Conservation (phyloP, 2,888 invertebrate species). For the Idaea dimidiata region DNA sequence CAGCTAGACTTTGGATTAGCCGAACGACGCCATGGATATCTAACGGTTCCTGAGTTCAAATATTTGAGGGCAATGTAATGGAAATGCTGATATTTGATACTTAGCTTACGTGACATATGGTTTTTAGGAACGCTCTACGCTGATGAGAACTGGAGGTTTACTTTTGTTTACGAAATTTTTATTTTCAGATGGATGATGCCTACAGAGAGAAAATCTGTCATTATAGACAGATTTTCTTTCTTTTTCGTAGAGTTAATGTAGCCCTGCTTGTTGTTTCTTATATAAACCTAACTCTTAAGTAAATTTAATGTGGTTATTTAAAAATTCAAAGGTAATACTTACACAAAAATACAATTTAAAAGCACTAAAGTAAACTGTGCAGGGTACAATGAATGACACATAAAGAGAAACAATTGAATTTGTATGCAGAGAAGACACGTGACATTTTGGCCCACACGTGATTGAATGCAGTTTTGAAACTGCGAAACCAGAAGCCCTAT, state of each 20-base stretch:
- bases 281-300: too few relatives aligned
- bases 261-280: too few relatives aligned
- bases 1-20: slow-evolving; percentile 28
- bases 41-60: slow-evolving; percentile 66
- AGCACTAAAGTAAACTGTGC: neutral
- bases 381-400: neutral
- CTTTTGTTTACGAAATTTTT: neutral
- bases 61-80: slow-evolving; percentile 41
- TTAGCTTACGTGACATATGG: slow-evolving; percentile 9
- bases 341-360: neutral
- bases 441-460: slow-evolving; percentile 20
- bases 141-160: neutral
- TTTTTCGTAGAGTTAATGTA: too few relatives aligned
- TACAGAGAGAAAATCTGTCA: too few relatives aligned
- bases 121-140: neutral
- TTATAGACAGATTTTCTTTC: too few relatives aligned
- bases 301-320: too few relatives aligned
- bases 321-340: too few relatives aligned
- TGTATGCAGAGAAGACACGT: slow-evolving; percentile 21
- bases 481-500: slow-evolving; percentile 23
- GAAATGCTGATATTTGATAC: slow-evolving; percentile 21
- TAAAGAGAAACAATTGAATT: slow-evolving; percentile 8
- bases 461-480: slow-evolving; percentile 19
- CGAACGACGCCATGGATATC: neutral
- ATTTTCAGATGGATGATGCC: too few relatives aligned